Evolutionary conservation across 2,888 invertebrate species (phyloP), one percentile per base, ranked within the genome.

Genomic region (Cartodere bifasciata): DNA sequence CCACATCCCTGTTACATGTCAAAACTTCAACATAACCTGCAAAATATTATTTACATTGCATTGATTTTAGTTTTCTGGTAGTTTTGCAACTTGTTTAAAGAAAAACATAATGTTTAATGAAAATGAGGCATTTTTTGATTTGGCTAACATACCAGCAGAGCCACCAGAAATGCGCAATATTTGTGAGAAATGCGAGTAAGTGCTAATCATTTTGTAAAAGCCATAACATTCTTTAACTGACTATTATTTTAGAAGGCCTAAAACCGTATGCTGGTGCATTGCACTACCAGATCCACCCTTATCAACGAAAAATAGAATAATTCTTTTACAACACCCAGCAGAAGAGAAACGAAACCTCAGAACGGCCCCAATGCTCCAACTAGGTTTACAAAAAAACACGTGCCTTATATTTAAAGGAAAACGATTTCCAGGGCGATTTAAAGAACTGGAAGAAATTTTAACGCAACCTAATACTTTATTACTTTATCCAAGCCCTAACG

Each of bases 291-390:
- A 70, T 30, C 67, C 72, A 31, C 77, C 72, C 24, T 51, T 91
- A 15, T 56, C 59, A 32, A 78, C 85, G 9, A 63, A 64, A 31
- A 83, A 84, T 35, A 72, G 68, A 46, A 67, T 92, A 26, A 73
- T 88, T 41, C 68, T 92, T 35, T 64, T 92, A 4, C 92, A 92
- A 58, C 92, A 92, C 64, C 92, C 92, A 9, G 88, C 87, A 37
- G 92, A 92, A 68, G 86, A 87, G 51, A 84, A 85, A 52, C 68
- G 92, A 44, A 83, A 85, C 47, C 65, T 92, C 24, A 72, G 87
- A 29, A 94, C 92, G 16, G 90, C 86, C 10, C 81, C 85, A 7
- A 94, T 94, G 84, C 63, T 94, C 16, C 70, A 77, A 45, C 64
- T 86, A 29, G 81, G 85, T 15, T 59, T 92, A 37, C 64, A 67